Evolutionary conservation across 2,797 vertebrate genomes (phyloP), one percentile per base, ranked within the genome.

Genomic region (Muscicapa striata): DNA sequence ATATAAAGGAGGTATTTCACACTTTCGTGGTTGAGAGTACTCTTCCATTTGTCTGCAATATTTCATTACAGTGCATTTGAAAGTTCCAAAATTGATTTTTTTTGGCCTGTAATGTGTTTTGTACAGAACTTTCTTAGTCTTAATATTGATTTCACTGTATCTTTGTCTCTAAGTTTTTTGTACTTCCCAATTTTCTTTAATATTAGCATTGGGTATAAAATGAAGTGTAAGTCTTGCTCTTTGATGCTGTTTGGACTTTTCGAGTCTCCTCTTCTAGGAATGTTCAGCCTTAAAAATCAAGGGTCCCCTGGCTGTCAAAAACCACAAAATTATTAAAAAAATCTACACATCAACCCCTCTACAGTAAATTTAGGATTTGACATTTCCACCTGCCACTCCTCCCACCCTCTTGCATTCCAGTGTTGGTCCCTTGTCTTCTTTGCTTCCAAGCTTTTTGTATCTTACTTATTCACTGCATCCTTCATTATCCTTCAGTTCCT

Each of bases 91-190:
- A 97, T 95, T 93, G 96, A 96, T 96, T 96, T 97, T 96, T 97
- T 95, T 94, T 51, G 40, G 84, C 62, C 91, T 82, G 75, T 83
- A 76, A 94, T 96, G 84, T 95, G 79, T 94, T 97, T 93, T 84
- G 45, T 79, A 70, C 59, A 84, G 75, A 92, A 87, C 83, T 89
- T 94, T 85, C 84, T 95, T 94, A 45, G 76, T 94, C 61, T 94
- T 95, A 94, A 91, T 95, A 97, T 97, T 96, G 96, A 97, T 97
- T 97, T 97, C 87, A 90, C 79, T 86, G 67, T 86, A 92, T 77
- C 64, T 95, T 95, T 96, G 43, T 6, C 45, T 88, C 87, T 95
- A 89, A 94, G 89, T 84, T 76, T 94, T 95, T 93, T 92, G 76
- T 89, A 61, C 16, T 90, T 89, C 52, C 41, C 78, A 79, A 52